Percentiles rank a stretch among this genome's conserved stretches.
Evolutionary conservation across 2,797 vertebrate genomes (phyloP).

Genomic region (Protosalanx chinensis): DNA sequence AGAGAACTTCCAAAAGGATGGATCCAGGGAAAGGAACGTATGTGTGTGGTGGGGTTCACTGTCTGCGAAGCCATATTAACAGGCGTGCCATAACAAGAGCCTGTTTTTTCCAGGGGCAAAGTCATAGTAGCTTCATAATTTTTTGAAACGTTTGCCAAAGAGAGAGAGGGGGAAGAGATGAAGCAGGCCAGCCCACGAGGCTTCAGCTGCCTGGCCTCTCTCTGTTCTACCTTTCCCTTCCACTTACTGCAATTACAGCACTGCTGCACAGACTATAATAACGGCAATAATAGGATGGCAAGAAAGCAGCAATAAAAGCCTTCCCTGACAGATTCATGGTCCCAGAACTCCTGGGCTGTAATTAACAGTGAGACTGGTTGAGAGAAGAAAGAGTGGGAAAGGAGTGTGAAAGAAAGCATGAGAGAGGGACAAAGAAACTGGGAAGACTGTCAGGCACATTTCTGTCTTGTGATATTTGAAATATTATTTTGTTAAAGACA

Average conservation of each 20-base stretch:
- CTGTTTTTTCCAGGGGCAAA: constrained; percentile 38
- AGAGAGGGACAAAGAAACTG: constrained; percentile 33
- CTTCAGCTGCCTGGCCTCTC: constrained; percentile 52
- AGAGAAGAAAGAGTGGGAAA: constrained; percentile 50
- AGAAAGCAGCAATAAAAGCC: constrained; percentile 77
- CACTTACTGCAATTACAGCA: constrained; percentile 79
- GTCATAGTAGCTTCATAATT: constrained; percentile 48
- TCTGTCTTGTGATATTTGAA: constrained; percentile 22
- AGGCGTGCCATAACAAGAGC: constrained; percentile 64
- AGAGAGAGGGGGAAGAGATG: constrained; percentile 21
- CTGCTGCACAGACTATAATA: constrained; percentile 77
- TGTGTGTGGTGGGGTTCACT: neutral
- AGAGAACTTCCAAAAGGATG: no score
- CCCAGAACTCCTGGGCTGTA: constrained; percentile 70
- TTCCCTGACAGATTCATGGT: constrained; percentile 80
- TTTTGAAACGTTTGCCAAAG: constrained; percentile 58
- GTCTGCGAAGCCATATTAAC: constrained; percentile 17
- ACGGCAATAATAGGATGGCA: constrained; percentile 77
- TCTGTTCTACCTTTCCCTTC: constrained; percentile 66
- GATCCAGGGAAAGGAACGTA: no score
- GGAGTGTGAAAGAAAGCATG: constrained; percentile 34
- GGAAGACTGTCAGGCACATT: constrained; percentile 40
- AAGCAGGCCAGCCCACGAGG: constrained; percentile 52
- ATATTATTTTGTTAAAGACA: neutral
- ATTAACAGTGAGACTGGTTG: constrained; percentile 71